These are phyloP conservation scores for Tympanoctomys barrerae DNA, from an alignment of 2,797 vertebrate genomes.

Conservation along the genomic window DNA sequence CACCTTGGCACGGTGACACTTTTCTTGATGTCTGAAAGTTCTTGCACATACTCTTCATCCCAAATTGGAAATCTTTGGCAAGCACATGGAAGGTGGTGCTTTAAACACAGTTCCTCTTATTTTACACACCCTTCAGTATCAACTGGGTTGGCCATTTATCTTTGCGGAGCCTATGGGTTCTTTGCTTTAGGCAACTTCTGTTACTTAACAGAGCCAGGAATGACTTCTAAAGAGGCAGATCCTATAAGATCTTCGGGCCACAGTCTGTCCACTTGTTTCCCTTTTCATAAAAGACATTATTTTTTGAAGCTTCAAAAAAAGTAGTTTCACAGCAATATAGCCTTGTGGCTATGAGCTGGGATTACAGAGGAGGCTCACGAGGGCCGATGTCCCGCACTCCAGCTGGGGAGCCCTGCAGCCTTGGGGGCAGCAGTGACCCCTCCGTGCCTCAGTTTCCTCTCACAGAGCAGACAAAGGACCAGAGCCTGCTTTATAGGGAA, in stretches of 20 bases:
- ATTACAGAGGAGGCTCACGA: rapidly evolving
- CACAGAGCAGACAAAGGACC: background rate
- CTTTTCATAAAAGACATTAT: background rate
- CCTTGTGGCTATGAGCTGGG: rapidly evolving
- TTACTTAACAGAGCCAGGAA: background rate
- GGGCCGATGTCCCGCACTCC: rapidly evolving
- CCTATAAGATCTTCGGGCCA: background rate
- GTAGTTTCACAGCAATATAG: background rate
- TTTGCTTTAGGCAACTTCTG: background rate
- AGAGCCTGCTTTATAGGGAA: background rate
- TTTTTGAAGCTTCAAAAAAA: background rate
- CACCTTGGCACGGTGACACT: rapidly evolving
- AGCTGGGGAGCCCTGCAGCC: rapidly evolving
- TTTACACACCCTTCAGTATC: background rate
- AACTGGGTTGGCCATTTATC: background rate
- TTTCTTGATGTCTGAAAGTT: background rate
- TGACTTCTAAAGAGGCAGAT: background rate
- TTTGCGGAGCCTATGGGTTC: background rate
- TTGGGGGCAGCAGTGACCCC: rapidly evolving
- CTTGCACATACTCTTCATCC: background rate
- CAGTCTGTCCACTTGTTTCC: background rate
- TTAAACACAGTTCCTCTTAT: no score
- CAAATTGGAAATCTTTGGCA: background rate
- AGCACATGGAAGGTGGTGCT: background rate
- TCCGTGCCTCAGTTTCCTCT: background rate